Evolutionary conservation across 2,113 vertebrate species (phyloP).

Genomic region (Pionites leucogaster): DNA sequence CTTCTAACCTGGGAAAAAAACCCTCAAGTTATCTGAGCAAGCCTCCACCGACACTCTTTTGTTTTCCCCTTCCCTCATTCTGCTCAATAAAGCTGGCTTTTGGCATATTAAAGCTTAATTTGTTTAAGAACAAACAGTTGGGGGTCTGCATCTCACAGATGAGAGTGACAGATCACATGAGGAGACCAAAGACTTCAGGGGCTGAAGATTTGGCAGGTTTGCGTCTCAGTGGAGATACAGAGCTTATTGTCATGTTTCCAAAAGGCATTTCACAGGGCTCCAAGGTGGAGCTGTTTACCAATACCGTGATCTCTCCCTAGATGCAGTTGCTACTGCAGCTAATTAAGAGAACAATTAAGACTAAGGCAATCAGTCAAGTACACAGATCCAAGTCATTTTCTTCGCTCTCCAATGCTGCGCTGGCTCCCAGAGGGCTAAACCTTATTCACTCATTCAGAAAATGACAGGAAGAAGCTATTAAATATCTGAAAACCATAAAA

Average conservation of each 20-base stretch:
- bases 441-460: slow-evolving; percentile 86
- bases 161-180: slow-evolving; percentile 67
- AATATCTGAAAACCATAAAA: slow-evolving; percentile 89
- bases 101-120: slow-evolving; percentile 78
- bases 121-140: slow-evolving; percentile 78
- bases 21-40: not conserved
- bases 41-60: slow-evolving; percentile 25
- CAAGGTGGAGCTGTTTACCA: slow-evolving; percentile 86
- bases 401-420: slow-evolving; percentile 71
- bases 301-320: slow-evolving; percentile 86
- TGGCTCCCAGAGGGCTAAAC: slow-evolving; percentile 80
- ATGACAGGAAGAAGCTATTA: slow-evolving; percentile 86
- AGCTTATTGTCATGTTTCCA: slow-evolving; percentile 82
- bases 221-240: slow-evolving; percentile 73
- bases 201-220: slow-evolving; percentile 78
- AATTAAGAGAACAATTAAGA: slow-evolving; percentile 99
- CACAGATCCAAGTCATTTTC: slow-evolving; percentile 81
- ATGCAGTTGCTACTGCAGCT: slow-evolving; percentile 90
- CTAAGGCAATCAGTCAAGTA: slow-evolving; percentile 87
- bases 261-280: slow-evolving; percentile 80
- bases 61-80: slow-evolving; percentile 36
- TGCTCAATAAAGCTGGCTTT: slow-evolving; percentile 59
- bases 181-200: slow-evolving; percentile 60
- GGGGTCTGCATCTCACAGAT: slow-evolving; percentile 53
- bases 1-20: not conserved